Conservation (phyloP, 2,888 invertebrate genomes). For the Acrocyrtus sp. region DNA sequence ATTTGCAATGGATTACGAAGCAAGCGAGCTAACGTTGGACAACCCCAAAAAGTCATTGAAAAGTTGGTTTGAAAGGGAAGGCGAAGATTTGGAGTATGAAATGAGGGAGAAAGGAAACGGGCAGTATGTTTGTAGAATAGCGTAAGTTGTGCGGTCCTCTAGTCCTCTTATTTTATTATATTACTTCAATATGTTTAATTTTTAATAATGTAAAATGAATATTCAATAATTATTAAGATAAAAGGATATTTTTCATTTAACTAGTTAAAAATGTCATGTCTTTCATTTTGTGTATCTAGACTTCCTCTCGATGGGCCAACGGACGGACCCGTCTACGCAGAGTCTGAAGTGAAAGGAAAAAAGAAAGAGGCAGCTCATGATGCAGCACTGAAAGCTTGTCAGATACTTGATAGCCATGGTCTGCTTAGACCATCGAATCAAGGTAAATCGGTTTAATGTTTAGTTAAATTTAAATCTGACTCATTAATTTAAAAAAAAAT, state of each 20-base stretch:
- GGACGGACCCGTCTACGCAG: slow-evolving; percentile 82
- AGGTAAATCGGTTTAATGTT: slow-evolving; percentile 70
- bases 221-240: too few relatives aligned
- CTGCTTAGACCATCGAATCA: slow-evolving; percentile 87
- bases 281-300: too few relatives aligned
- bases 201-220: too few relatives aligned
- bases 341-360: slow-evolving; percentile 88
- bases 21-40: slow-evolving; percentile 80
- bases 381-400: slow-evolving; percentile 94
- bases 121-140: slow-evolving; percentile 82
- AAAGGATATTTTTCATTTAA: neutral
- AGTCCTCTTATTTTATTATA: too few relatives aligned
- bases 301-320: slow-evolving; percentile 79
- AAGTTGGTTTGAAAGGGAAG: slow-evolving; percentile 94
- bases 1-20: slow-evolving; percentile 71
- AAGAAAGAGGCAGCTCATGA: slow-evolving; percentile 94
- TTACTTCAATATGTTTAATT: too few relatives aligned
- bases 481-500: neutral
- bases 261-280: too few relatives aligned
- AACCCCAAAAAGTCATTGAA: slow-evolving; percentile 96
- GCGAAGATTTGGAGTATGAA: slow-evolving; percentile 86
- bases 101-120: slow-evolving; percentile 87
- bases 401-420: slow-evolving; percentile 88
- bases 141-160: too few relatives aligned
- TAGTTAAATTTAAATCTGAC: slow-evolving; percentile 16